Evolutionary conservation across 2,888 invertebrate genomes (phyloP).

Genomic region (Aelia acuminata): DNA sequence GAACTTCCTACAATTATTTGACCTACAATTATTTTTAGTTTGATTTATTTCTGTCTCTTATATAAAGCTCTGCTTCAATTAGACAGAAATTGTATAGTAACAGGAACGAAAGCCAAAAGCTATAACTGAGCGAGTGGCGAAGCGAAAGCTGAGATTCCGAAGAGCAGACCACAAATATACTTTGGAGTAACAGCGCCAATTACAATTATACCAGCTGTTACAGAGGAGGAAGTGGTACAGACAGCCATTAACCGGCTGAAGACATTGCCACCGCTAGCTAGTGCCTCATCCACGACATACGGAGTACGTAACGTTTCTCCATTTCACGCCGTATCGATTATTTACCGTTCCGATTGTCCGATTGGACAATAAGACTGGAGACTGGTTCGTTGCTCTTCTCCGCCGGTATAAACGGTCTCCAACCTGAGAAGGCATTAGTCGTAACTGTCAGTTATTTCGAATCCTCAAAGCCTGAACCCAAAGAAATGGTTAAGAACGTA

Average conservation of each 20-base stretch:
- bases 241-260: not conserved
- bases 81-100: not conserved
- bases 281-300: not conserved
- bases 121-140: not conserved
- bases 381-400: not conserved
- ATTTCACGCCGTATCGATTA: slow-evolving; percentile 29
- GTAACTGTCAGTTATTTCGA: not conserved
- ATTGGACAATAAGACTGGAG: slow-evolving; percentile 3
- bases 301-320: slow-evolving; percentile 18
- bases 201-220: not conserved
- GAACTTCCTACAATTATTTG: not conserved
- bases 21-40: not conserved
- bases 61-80: not conserved
- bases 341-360: slow-evolving; percentile 27
- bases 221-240: slow-evolving; percentile 13
- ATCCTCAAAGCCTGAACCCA: not conserved
- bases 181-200: not conserved
- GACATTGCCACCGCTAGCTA: not conserved
- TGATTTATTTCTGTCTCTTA: too few relatives aligned
- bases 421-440: not conserved
- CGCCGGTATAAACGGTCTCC: not conserved
- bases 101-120: not conserved
- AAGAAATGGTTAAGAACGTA: too few relatives aligned
- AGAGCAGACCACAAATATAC: slow-evolving; percentile 13
- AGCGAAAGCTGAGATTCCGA: slow-evolving; percentile 17